phyloP scores from a whole-genome alignment of 2,888 invertebrate species.

The Spisula solida region DNA sequence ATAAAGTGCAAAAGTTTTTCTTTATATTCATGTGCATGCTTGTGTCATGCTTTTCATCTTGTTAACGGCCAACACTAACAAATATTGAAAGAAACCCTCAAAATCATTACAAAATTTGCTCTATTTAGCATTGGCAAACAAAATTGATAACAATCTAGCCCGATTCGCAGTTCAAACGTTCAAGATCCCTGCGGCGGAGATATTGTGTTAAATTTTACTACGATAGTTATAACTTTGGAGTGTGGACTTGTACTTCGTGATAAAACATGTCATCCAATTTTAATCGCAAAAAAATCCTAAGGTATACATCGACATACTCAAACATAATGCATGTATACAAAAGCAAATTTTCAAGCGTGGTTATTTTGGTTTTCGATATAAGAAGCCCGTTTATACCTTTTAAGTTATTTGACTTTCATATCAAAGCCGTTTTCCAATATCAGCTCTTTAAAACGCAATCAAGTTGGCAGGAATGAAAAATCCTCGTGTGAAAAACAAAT shows the following conservation, averaged over 20 bases:
- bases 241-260: not conserved
- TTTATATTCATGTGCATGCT: too few relatives aligned
- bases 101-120: too few relatives aligned
- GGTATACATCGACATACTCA: not conserved
- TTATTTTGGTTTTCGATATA: not conserved
- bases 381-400: not conserved
- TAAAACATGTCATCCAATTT: not conserved
- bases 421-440: not conserved
- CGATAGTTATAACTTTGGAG: too few relatives aligned
- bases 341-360: not conserved
- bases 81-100: too few relatives aligned
- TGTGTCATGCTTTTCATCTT: too few relatives aligned
- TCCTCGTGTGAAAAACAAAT: not conserved
- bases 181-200: too few relatives aligned
- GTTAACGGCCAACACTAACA: too few relatives aligned
- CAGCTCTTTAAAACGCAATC: not conserved
- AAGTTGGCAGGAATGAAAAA: not conserved
- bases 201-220: too few relatives aligned
- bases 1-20: too few relatives aligned
- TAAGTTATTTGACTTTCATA: not conserved
- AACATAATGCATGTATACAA: not conserved
- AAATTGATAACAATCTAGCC: too few relatives aligned
- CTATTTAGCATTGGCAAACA: too few relatives aligned
- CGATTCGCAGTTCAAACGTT: too few relatives aligned
- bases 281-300: not conserved